phyloP scores from a whole-genome alignment of 2,113 vertebrate genomes.

The Sula dactylatra region DNA sequence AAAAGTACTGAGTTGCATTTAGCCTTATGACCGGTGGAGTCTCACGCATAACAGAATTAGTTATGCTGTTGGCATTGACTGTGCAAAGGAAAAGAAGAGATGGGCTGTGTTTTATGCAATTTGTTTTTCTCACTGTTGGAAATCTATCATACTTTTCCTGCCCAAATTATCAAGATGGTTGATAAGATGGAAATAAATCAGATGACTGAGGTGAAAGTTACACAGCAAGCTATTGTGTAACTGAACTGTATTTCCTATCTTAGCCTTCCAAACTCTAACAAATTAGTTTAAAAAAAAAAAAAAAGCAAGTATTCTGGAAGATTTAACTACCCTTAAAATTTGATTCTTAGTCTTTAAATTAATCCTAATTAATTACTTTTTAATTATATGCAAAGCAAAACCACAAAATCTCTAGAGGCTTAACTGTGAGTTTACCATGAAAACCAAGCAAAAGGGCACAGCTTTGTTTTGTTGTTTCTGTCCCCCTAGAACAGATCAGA shows the following conservation, averaged over 20 bases:
- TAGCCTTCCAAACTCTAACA: background rate
- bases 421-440: conserved; percentile 15
- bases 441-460: background rate
- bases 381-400: conserved; percentile 20
- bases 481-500: background rate
- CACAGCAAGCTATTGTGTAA: background rate
- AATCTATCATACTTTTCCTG: background rate
- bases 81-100: background rate
- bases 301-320: background rate
- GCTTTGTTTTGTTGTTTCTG: background rate
- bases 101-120: background rate
- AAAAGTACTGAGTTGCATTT: background rate
- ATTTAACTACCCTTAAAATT: conserved; percentile 49
- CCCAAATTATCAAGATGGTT: background rate
- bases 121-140: conserved; percentile 13
- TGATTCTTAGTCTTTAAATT: conserved; percentile 25
- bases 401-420: conserved; percentile 17
- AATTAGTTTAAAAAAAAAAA: background rate
- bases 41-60: background rate
- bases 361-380: conserved; percentile 50
- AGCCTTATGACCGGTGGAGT: background rate
- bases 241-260: background rate
- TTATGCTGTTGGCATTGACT: background rate
- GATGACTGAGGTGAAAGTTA: background rate
- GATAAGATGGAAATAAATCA: conserved; percentile 19